These are phyloP conservation scores for Habrosyne pyritoides DNA, from an alignment of 2,888 invertebrate genomes.

Conservation along the genomic window DNA sequence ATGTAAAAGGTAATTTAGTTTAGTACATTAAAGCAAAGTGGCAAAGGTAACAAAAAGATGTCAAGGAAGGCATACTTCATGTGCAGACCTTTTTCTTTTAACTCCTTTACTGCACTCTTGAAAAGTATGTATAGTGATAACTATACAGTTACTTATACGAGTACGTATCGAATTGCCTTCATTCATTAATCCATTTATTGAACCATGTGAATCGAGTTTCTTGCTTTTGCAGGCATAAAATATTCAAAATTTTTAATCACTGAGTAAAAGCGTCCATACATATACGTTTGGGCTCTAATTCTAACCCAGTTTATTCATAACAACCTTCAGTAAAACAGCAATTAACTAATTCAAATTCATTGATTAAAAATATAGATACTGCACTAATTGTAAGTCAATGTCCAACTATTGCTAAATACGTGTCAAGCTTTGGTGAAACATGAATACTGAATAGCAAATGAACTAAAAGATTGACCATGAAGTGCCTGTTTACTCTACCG, in stretches of 20 bases:
- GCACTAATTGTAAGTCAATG: neutral
- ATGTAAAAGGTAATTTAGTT: neutral
- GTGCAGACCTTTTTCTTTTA: no score
- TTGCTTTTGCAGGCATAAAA: neutral
- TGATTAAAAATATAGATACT: neutral
- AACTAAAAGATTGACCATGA: slow-evolving; percentile 12
- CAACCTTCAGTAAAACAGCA: no score
- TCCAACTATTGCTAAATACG: neutral
- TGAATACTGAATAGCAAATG: slow-evolving; percentile 21
- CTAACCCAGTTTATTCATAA: no score
- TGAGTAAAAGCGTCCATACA: no score
- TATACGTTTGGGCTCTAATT: no score
- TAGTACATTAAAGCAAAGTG: no score
- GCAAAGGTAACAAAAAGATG: no score
- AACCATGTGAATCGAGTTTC: neutral
- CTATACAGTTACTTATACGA: neutral
- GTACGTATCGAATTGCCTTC: neutral
- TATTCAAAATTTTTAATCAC: no score
- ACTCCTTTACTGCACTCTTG: no score
- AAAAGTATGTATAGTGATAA: no score
- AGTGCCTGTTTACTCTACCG: slow-evolving; percentile 39
- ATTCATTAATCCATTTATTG: neutral
- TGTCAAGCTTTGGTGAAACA: slow-evolving; percentile 1
- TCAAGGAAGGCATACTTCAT: no score
- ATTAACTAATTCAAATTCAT: neutral